These are phyloP conservation scores for Mylabris sibirica DNA, from an alignment of 2,888 invertebrate genomes.

Conservation along the genomic window DNA sequence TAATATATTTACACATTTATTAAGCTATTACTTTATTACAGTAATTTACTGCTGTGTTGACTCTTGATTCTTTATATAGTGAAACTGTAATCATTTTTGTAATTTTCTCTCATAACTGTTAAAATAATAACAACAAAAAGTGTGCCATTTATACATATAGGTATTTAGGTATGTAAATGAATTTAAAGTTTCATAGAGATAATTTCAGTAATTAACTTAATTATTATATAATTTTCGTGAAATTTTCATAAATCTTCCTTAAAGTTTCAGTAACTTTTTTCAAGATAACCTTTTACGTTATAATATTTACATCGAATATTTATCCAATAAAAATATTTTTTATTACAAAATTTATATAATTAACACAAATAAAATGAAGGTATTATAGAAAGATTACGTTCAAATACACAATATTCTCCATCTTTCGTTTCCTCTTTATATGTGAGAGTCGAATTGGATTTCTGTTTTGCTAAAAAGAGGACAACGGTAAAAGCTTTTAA, in stretches of 20 bases:
- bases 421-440: too few species aligned
- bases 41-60: constrained; percentile 34
- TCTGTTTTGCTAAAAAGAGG: too few species aligned
- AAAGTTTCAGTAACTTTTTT: background rate
- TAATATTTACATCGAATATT: background rate
- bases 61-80: constrained; percentile 26
- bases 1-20: constrained; percentile 30
- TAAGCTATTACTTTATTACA: constrained; percentile 34
- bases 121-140: constrained; percentile 19
- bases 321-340: background rate
- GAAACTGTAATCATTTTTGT: constrained; percentile 31
- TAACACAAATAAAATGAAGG: background rate
- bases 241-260: background rate
- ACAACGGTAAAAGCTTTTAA: too few species aligned
- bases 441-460: too few species aligned
- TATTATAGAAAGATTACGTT: background rate
- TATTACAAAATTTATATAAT: background rate
- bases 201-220: constrained; percentile 22
- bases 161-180: constrained; percentile 6
- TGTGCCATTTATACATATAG: too few species aligned
- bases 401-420: too few species aligned
- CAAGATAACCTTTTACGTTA: background rate
- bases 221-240: constrained; percentile 13
- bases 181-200: constrained; percentile 22
- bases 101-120: constrained; percentile 30